Conservation (phyloP, 64 coral and sea anemone species). For the Montipora efflorescens region DNA sequence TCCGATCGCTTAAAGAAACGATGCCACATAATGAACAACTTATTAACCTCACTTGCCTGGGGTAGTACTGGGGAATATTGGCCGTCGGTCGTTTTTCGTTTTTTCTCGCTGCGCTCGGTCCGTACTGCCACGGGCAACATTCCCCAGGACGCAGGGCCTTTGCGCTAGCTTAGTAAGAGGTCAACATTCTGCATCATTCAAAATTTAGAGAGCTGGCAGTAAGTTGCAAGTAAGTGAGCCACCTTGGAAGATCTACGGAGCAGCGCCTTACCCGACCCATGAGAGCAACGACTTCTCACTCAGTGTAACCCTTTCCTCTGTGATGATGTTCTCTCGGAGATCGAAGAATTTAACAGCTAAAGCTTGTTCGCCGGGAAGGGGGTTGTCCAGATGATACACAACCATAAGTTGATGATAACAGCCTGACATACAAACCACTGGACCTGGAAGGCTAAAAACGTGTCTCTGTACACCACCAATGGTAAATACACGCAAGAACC, state of each 20-base stretch:
- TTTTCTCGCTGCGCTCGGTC: too few relatives aligned
- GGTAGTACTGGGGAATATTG: too few relatives aligned
- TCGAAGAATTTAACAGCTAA: conserved; percentile 86
- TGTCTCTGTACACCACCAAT: conserved; percentile 91
- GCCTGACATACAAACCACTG: conserved; percentile 90
- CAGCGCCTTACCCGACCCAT: conserved; percentile 87
- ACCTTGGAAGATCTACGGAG: neutral
- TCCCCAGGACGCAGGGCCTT: too few relatives aligned
- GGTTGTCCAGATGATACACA: conserved; percentile 82
- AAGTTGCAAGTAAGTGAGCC: too few relatives aligned
- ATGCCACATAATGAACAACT: too few relatives aligned
- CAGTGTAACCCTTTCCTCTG: conserved; percentile 77
- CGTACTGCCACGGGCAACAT: too few relatives aligned
- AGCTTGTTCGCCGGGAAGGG: conserved; percentile 90
- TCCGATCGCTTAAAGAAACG: too few relatives aligned
- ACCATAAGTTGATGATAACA: conserved; percentile 71
- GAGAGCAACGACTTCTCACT: conserved; percentile 87
- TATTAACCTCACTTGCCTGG: too few relatives aligned
- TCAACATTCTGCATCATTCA: too few relatives aligned
- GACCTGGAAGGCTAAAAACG: conserved; percentile 82
- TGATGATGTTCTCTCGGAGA: conserved; percentile 69
- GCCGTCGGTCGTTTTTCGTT: too few relatives aligned
- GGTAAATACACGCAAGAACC: conserved; percentile 85
- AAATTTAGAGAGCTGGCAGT: too few relatives aligned
- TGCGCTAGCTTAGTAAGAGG: too few relatives aligned